phyloP scores from a whole-genome alignment of 2,797 vertebrate species.

The Epinephelus coioides region DNA sequence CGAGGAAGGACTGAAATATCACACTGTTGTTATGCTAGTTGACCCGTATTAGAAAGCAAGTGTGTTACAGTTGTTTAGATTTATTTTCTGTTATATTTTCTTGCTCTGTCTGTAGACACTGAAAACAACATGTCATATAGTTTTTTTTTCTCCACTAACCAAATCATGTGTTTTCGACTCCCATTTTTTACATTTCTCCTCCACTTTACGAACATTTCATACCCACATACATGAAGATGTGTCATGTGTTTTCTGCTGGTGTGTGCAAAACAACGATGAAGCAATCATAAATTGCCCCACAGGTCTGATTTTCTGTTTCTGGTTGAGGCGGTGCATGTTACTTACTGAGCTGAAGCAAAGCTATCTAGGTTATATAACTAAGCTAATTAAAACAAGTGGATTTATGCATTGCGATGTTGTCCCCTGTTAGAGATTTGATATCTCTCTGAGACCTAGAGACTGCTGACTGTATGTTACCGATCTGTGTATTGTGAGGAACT shows the following conservation, averaged over 20 bases:
- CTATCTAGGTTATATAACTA: slow-evolving; percentile 27
- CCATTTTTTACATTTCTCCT: slow-evolving; percentile 32
- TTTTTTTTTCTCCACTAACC: not conserved
- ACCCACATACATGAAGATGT: slow-evolving; percentile 21
- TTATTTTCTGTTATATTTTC: not conserved
- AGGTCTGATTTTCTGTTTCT: slow-evolving; percentile 31
- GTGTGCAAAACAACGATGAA: slow-evolving; percentile 12
- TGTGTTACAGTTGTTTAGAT: not conserved
- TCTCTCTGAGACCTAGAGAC: slow-evolving; percentile 24
- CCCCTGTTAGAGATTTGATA: slow-evolving; percentile 29
- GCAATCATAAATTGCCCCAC: slow-evolving; percentile 16
- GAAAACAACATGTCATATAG: slow-evolving; percentile 12
- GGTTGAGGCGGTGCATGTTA: slow-evolving; percentile 25
- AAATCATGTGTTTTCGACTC: slow-evolving; percentile 7
- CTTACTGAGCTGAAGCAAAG: slow-evolving; percentile 11
- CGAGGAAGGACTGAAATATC: slow-evolving; percentile 49
- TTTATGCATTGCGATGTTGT: slow-evolving; percentile 16
- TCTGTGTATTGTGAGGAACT: slow-evolving; percentile 37
- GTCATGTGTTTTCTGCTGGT: slow-evolving; percentile 57
- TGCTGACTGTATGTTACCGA: slow-evolving; percentile 44
- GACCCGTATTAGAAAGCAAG: not conserved
- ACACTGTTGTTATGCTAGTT: slow-evolving; percentile 12
- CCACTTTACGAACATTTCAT: slow-evolving; percentile 51
- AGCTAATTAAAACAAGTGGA: slow-evolving; percentile 21
- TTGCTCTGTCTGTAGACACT: not conserved